Base-by-base conservation (phyloP, 2,888 invertebrate species). In the Oasisia sp. region DNA sequence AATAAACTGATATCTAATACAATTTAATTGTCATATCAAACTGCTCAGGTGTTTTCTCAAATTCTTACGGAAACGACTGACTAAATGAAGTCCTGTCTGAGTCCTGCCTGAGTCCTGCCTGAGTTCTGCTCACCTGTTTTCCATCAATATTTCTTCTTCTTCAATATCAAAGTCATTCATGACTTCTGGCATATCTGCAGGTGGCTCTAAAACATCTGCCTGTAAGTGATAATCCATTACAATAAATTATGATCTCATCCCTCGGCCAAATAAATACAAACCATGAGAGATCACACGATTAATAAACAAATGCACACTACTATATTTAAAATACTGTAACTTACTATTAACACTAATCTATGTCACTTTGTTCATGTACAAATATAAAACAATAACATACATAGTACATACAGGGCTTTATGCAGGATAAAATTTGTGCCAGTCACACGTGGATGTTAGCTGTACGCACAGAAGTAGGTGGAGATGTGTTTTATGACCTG, bases 101-200 rank as follows among this genome's bases (percentile, higher is more conserved):
- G n/a, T n/a, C n/a, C n/a, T n/a, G n/a, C n/a, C n/a, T n/a, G n/a
- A n/a, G n/a, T n/a, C n/a, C n/a, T n/a, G n/a, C n/a, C n/a, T n/a
- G n/a, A n/a, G n/a, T n/a, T n/a, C n/a, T 74, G 74, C 27, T 56
- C 92, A 96, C 96, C 96, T 96, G 94, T 96, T 95, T 93, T 96
- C 96, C 91, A 96, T 95, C 12, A 95, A 95, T 94, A 96, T 98
- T 94, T 98, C 98, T 93, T 97, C 98, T 92, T 98, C 96, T 93
- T 96, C 98, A 93, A 98, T 98, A 95, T 99, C 99, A 94, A 99
- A 97, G 96, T 99, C 99, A 95, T 99, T 98, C 1, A 99, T 97
- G 0, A 99, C 95, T 95, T 98, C 98, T 19, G 98, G 98, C 27
- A 98, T 97, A 92, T 98, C 98, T 93, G 97, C 97, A 0, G 99